These are phyloP conservation scores for Stegodyphus mimosarum DNA, from an alignment of 1,140 invertebrate species.

Conservation along the genomic window DNA sequence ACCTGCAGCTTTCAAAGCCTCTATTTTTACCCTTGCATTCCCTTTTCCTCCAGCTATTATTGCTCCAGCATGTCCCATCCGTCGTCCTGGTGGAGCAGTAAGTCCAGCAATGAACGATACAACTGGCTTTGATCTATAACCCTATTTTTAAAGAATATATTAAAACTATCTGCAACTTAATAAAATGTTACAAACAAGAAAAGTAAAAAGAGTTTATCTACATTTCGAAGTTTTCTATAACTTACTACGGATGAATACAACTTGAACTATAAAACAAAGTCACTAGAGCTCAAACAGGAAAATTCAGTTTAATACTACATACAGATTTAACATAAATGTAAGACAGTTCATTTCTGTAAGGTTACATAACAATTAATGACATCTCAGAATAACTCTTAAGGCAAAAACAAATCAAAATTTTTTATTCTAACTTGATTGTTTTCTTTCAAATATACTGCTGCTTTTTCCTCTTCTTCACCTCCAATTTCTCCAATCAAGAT, in stretches of 20 bases:
- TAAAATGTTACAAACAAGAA: conserved; percentile 3
- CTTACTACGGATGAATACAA: not conserved
- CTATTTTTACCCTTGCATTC: conserved; percentile 97
- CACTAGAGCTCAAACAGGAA: not conserved
- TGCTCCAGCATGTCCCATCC: conserved; percentile 99
- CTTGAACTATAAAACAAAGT: not conserved
- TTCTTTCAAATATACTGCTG: conserved; percentile 92
- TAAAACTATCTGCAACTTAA: too few species aligned
- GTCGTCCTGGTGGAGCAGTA: conserved; percentile 95
- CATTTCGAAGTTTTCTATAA: not conserved
- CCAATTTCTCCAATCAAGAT: conserved; percentile 99
- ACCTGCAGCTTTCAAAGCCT: conserved; percentile 91
- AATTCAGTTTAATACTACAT: not conserved
- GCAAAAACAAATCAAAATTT: conserved; percentile 3
- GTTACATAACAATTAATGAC: not conserved
- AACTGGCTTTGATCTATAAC: conserved; percentile 93
- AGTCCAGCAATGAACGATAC: conserved; percentile 99
- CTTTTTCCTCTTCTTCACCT: conserved; percentile 96
- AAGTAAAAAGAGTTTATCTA: too few species aligned
- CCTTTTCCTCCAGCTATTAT: conserved; percentile 99
- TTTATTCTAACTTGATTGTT: conserved; percentile 75
- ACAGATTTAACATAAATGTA: not conserved
- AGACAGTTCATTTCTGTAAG: not conserved
- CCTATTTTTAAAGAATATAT: conserved; percentile 72
- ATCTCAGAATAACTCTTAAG: too few species aligned